These are phyloP conservation scores for Oncorhynchus gorbuscha DNA, from an alignment of 2,113 vertebrate species.

Conservation along the genomic window DNA sequence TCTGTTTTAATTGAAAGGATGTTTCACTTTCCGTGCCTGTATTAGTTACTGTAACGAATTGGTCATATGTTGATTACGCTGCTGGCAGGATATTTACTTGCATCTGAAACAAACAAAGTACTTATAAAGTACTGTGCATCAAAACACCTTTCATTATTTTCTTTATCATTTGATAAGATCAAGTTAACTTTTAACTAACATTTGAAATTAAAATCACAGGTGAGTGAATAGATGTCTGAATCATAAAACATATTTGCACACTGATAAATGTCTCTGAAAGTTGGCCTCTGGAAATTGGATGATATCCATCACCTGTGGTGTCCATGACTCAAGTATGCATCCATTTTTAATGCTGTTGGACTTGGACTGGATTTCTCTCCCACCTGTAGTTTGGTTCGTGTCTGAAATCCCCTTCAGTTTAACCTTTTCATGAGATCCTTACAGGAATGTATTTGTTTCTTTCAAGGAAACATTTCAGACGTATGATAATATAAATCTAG, in stretches of 20 bases:
- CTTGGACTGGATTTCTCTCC: not conserved
- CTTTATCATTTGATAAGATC: no score
- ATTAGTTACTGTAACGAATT: not conserved
- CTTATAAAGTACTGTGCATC: no score
- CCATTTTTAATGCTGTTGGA: slow-evolving; percentile 35
- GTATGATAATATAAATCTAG: no score
- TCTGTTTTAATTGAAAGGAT: not conserved
- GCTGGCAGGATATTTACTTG: not conserved
- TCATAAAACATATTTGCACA: slow-evolving; percentile 20
- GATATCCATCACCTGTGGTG: slow-evolving; percentile 27
- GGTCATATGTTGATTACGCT: not conserved
- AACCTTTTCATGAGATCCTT: not conserved
- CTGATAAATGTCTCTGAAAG: slow-evolving; percentile 28
- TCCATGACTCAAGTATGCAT: slow-evolving; percentile 33
- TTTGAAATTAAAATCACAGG: not conserved
- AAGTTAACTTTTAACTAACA: no score
- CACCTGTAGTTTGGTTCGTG: not conserved
- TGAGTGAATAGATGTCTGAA: slow-evolving; percentile 20
- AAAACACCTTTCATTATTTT: no score
- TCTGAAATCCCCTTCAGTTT: not conserved
- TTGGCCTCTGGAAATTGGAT: slow-evolving; percentile 23
- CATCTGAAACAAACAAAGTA: no score
- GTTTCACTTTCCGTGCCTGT: not conserved
- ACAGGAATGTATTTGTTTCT: not conserved
- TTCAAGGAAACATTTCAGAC: not conserved